These are phyloP conservation scores for Hestina assimilis DNA, from an alignment of 1,140 invertebrate species.

Conservation along the genomic window DNA sequence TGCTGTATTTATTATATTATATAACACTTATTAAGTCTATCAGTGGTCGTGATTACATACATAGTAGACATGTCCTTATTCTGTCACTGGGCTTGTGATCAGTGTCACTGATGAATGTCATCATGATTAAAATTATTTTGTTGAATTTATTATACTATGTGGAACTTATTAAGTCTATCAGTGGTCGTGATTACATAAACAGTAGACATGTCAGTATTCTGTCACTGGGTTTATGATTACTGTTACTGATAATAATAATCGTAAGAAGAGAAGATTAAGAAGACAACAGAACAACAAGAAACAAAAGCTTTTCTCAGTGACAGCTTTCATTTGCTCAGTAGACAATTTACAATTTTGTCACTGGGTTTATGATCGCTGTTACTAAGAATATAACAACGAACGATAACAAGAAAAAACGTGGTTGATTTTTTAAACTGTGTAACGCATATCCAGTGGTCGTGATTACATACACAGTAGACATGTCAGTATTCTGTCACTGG, in stretches of 20 bases:
- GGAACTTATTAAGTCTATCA: no score
- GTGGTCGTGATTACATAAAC: conserved; percentile 15
- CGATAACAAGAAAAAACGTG: no score
- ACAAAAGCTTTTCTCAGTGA: neutral
- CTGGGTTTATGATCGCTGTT: conserved; percentile 31
- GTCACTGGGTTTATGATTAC: neutral
- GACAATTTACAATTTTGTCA: conserved; percentile 29
- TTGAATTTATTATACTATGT: no score
- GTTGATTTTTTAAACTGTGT: no score
- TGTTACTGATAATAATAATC: neutral
- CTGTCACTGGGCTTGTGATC: conserved; percentile 40
- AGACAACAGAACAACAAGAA: neutral
- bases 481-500: conserved; percentile 42
- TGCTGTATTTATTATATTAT: no score
- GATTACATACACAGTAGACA: conserved; percentile 29
- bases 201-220: conserved; percentile 37
- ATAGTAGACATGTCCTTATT: conserved; percentile 34
- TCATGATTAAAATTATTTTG: neutral
- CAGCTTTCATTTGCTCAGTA: conserved; percentile 27
- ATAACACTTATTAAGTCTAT: neutral
- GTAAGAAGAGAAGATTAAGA: neutral
- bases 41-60: conserved; percentile 18
- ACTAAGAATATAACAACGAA: neutral
- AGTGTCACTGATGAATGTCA: neutral
- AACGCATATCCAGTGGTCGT: conserved; percentile 1